Percentiles rank a stretch among this genome's conserved stretches.
Evolutionary conservation across 2,888 invertebrate species (phyloP).

Genomic region (Carterocephalus palaemon): DNA sequence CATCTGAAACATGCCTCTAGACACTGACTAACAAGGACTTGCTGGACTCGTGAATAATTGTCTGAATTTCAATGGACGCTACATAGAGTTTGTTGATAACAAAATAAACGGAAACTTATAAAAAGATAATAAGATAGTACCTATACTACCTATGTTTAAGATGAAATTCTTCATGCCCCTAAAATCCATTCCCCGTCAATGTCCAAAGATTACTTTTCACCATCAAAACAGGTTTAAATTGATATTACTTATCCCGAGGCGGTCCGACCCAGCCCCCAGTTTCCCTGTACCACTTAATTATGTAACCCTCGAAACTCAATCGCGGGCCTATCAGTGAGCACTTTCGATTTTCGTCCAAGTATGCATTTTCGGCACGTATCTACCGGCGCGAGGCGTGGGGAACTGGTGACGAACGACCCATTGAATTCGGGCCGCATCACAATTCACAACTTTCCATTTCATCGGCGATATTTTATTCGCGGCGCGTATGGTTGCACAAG

Average conservation of each 20-base stretch:
- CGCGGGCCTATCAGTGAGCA: slow-evolving; percentile 20
- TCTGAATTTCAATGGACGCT: too few relatives aligned
- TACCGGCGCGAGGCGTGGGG: slow-evolving; percentile 41
- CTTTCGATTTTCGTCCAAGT: slow-evolving; percentile 37
- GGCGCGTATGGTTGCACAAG: slow-evolving; percentile 44
- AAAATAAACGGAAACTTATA: too few relatives aligned
- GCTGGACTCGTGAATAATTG: too few relatives aligned
- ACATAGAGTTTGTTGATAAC: too few relatives aligned
- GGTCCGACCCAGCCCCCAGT: background rate
- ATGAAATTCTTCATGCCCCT: too few relatives aligned
- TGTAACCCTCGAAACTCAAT: slow-evolving; percentile 16
- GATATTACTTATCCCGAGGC: too few relatives aligned
- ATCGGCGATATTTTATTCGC: slow-evolving; percentile 42
- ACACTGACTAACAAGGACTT: too few relatives aligned
- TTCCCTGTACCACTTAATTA: slow-evolving; percentile 11
- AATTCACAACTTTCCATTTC: slow-evolving; percentile 65
- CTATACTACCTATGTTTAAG: too few relatives aligned
- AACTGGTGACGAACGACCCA: slow-evolving; percentile 48
- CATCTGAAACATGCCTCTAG: too few relatives aligned
- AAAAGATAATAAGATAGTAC: too few relatives aligned
- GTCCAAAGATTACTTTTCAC: too few relatives aligned
- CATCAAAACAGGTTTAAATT: background rate
- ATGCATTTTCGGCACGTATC: slow-evolving; percentile 34
- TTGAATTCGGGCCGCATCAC: slow-evolving; percentile 30
- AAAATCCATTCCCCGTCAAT: too few relatives aligned